Conservation (phyloP, 2,797 vertebrate genomes). For the Selene dorsalis region DNA sequence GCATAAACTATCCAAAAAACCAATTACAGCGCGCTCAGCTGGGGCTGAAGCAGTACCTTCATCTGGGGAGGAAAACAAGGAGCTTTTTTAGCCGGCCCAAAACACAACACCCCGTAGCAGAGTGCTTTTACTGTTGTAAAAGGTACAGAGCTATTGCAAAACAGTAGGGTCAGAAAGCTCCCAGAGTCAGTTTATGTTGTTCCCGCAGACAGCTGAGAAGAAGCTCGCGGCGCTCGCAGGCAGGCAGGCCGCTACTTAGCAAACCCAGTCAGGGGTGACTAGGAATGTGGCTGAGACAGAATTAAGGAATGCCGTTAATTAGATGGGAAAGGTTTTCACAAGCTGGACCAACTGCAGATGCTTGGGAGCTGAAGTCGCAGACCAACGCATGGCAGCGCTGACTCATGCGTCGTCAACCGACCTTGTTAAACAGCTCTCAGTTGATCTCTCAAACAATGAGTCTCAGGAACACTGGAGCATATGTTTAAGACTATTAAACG, state of each 20-base stretch:
- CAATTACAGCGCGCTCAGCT: conserved; percentile 64
- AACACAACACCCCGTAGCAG: conserved; percentile 61
- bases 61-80: conserved; percentile 68
- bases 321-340: conserved; percentile 56
- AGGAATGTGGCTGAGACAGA: conserved; percentile 78
- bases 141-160: conserved; percentile 65
- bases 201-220: conserved; percentile 59
- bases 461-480: conserved; percentile 57
- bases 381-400: conserved; percentile 45
- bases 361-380: conserved; percentile 54
- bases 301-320: conserved; percentile 78
- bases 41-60: conserved; percentile 51
- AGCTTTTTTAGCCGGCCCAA: conserved; percentile 54
- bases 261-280: conserved; percentile 77
- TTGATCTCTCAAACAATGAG: conserved; percentile 62
- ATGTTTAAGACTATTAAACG: conserved; percentile 66
- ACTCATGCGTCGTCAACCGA: conserved; percentile 54
- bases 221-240: conserved; percentile 56
- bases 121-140: conserved; percentile 68
- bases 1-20: conserved; percentile 67
- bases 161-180: conserved; percentile 61
- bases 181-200: conserved; percentile 60
- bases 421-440: conserved; percentile 56
- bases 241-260: conserved; percentile 52
- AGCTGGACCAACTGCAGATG: conserved; percentile 72